Conservation (phyloP, 2,113 vertebrate genomes). For the Burhinus oedicnemus region DNA sequence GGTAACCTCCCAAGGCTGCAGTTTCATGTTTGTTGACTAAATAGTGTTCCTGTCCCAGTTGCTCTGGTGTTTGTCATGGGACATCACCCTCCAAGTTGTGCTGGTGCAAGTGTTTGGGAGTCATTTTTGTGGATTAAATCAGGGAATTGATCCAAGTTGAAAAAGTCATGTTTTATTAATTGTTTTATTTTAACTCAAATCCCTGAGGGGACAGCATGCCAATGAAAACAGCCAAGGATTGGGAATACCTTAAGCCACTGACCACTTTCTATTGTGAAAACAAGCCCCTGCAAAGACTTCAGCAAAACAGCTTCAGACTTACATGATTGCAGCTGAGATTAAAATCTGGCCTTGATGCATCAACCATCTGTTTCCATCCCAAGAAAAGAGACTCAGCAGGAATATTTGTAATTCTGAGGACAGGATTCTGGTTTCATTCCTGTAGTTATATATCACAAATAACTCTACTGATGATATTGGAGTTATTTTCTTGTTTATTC, state of each 20-base stretch:
- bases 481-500: neutral
- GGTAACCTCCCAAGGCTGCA: neutral
- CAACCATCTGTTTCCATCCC: conserved; percentile 41
- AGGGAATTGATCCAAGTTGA: conserved; percentile 34
- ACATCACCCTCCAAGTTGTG: conserved; percentile 21
- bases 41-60: neutral
- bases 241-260: conserved; percentile 54
- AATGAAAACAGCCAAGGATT: neutral
- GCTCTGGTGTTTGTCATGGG: conserved; percentile 56
- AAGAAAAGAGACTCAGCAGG: conserved; percentile 42
- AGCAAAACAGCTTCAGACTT: conserved; percentile 40
- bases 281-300: conserved; percentile 24
- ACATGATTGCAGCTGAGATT: conserved; percentile 49
- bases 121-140: conserved; percentile 38
- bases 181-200: conserved; percentile 29
- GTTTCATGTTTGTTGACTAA: neutral
- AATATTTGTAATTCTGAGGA: conserved; percentile 35
- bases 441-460: neutral
- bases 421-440: conserved; percentile 25
- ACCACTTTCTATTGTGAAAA: conserved; percentile 67
- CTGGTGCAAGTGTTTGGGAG: conserved; percentile 32
- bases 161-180: conserved; percentile 61
- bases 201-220: neutral
- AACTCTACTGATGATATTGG: neutral
- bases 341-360: conserved; percentile 48